These are phyloP conservation scores for Reinhardtius hippoglossoides DNA, from an alignment of 2,113 vertebrate genomes.

Conservation along the genomic window DNA sequence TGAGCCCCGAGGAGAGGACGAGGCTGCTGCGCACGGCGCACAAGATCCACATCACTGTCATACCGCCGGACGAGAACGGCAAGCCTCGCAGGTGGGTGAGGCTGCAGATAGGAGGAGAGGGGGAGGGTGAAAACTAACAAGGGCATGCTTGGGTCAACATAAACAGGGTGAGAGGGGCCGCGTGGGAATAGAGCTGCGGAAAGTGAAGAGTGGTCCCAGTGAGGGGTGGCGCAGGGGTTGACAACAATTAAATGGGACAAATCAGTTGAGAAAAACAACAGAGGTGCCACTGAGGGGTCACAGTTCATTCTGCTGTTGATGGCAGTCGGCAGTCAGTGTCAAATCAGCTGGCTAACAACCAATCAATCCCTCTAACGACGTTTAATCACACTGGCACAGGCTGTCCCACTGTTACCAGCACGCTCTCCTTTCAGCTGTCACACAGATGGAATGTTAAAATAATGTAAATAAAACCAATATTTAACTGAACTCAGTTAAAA, in stretches of 20 bases:
- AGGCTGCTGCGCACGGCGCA: constrained; percentile 85
- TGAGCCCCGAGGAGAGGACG: constrained; percentile 81
- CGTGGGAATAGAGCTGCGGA: constrained; percentile 7
- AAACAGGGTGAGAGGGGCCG: background rate
- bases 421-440: constrained; percentile 5
- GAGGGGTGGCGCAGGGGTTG: constrained; percentile 18
- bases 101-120: background rate
- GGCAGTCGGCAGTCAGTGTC: constrained; percentile 42
- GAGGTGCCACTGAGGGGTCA: constrained; percentile 38
- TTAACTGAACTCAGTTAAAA: constrained; percentile 15
- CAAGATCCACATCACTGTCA: constrained; percentile 91
- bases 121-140: background rate
- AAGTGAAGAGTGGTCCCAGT: constrained; percentile 18
- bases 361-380: constrained; percentile 71
- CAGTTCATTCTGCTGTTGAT: constrained; percentile 38
- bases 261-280: constrained; percentile 21
- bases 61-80: constrained; percentile 90
- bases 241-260: constrained; percentile 30
- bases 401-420: constrained; percentile 24
- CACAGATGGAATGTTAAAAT: constrained; percentile 1
- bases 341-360: constrained; percentile 67
- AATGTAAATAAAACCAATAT: constrained; percentile 1
- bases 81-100: constrained; percentile 88
- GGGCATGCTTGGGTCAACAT: background rate
- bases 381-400: constrained; percentile 51